Evolutionary conservation across 92 coral and sea anemone genomes (phyloP).

Genomic region (Nematostella vectensis): DNA sequence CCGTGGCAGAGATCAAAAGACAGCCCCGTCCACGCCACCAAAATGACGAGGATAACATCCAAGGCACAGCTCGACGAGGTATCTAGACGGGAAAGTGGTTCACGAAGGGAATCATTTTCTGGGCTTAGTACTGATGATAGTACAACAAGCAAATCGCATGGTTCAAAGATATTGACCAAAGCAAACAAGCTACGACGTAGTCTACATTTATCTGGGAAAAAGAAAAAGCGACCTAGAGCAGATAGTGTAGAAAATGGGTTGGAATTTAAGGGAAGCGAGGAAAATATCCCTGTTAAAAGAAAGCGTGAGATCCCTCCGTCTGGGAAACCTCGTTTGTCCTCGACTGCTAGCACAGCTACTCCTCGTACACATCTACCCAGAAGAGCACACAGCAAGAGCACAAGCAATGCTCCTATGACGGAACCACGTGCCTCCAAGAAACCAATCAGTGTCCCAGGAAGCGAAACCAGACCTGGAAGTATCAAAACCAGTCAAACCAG

Average conservation of each 20-base stretch:
- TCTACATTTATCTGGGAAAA: conserved; percentile 56
- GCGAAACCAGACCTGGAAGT: background rate
- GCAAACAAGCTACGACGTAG: conserved; percentile 73
- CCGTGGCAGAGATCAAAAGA: conserved; percentile 23
- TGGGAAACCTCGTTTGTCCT: background rate
- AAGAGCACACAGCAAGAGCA: background rate
- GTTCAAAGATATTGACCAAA: conserved; percentile 30
- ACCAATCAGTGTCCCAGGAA: background rate
- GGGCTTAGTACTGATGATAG: conserved; percentile 1
- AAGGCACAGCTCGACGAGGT: conserved; percentile 2
- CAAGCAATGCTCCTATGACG: background rate
- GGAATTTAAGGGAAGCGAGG: conserved; percentile 15
- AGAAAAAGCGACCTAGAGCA: conserved; percentile 43
- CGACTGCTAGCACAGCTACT: background rate
- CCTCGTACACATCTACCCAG: background rate
- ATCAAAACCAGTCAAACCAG: too few species aligned
- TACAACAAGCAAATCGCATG: conserved; percentile 9
- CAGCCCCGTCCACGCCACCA: conserved; percentile 20
- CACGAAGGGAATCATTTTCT: conserved; percentile 2
- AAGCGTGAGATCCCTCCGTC: background rate
- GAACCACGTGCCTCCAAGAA: background rate
- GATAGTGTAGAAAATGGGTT: conserved; percentile 18
- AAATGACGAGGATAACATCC: conserved; percentile 20
- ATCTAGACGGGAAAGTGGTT: conserved; percentile 1
- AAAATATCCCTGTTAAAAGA: conserved; percentile 28